A percentile compares a stretch with the other conserved stretches of the same genome.
These are phyloP conservation scores for Equus przewalskii DNA, from an alignment of 2,113 vertebrate genomes.

Conservation along the genomic window DNA sequence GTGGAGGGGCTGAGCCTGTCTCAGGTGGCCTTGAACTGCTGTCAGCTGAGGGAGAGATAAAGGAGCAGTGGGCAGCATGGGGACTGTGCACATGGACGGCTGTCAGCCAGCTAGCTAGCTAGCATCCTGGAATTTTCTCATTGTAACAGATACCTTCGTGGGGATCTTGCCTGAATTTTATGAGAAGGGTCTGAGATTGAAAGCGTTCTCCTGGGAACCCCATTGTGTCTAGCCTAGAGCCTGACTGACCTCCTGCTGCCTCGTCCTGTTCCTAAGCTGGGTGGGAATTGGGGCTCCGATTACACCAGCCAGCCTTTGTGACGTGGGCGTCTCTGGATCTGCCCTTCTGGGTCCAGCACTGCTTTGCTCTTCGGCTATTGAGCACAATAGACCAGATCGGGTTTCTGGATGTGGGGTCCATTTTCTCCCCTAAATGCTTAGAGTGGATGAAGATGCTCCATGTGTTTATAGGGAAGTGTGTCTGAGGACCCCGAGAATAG, in stretches of 20 bases:
- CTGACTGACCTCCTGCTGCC: neutral
- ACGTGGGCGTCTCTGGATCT: neutral
- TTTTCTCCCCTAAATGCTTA: neutral
- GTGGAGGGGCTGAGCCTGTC: neutral
- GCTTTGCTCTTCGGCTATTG: neutral
- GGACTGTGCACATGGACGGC: neutral
- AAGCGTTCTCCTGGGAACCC: neutral
- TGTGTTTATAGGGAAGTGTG: neutral
- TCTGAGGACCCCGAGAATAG: neutral
- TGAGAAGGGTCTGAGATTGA: neutral
- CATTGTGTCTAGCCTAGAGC: neutral
- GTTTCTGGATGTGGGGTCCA: constrained; percentile 61
- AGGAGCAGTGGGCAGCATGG: fast-evolving
- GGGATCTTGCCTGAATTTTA: fast-evolving
- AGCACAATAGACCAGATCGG: constrained; percentile 48
- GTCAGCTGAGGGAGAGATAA: neutral
- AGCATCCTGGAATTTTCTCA: neutral
- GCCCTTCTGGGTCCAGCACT: neutral
- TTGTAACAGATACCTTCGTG: neutral
- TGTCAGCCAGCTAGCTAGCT: neutral
- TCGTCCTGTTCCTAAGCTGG: neutral
- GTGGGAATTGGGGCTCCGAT: constrained; percentile 24
- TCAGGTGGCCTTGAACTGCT: neutral
- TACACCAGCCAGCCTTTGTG: constrained; percentile 21
- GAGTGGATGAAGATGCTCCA: neutral